A percentile compares a stretch with the other conserved stretches of the same genome.
Evolutionary conservation across 2,113 vertebrate species (phyloP).

Genomic region (Barbus barbus): DNA sequence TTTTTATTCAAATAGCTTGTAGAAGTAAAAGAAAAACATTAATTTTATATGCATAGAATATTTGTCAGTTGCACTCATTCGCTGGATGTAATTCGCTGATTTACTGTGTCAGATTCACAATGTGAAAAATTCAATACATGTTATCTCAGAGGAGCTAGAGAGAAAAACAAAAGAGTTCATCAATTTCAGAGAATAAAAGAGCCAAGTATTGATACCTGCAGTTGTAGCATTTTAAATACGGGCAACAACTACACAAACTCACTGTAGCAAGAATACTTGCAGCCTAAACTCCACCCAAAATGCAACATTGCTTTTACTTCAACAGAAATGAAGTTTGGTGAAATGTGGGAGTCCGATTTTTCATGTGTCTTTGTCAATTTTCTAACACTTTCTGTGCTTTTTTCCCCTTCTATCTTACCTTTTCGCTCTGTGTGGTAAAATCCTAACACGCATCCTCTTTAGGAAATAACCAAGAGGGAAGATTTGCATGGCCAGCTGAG

Average conservation of each 20-base stretch:
- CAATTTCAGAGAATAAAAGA: neutral
- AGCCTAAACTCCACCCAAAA: slow-evolving; percentile 20
- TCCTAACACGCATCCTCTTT: slow-evolving; percentile 76
- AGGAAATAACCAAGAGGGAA: slow-evolving; percentile 96
- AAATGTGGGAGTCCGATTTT: neutral
- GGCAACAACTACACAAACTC: neutral
- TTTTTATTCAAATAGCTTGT: neutral
- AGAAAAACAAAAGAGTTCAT: neutral
- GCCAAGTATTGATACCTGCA: neutral
- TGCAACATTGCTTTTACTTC: neutral
- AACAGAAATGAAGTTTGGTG: neutral
- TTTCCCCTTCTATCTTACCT: slow-evolving; percentile 28
- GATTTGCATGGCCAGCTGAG: slow-evolving; percentile 94
- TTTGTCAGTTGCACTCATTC: neutral
- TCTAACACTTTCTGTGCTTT: slow-evolving; percentile 26
- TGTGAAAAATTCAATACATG: neutral
- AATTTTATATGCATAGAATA: neutral
- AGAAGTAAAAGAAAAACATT: neutral
- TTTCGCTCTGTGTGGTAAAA: slow-evolving; percentile 56
- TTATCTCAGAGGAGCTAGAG: neutral
- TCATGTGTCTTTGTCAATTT: slow-evolving; percentile 22
- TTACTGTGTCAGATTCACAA: neutral
- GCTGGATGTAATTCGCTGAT: neutral
- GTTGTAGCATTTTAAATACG: neutral
- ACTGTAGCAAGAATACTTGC: neutral